A percentile compares a stretch with the other conserved stretches of the same genome.
Evolutionary conservation across 2,888 invertebrate species (phyloP).

Genomic region (Leucophora obtusa): DNA sequence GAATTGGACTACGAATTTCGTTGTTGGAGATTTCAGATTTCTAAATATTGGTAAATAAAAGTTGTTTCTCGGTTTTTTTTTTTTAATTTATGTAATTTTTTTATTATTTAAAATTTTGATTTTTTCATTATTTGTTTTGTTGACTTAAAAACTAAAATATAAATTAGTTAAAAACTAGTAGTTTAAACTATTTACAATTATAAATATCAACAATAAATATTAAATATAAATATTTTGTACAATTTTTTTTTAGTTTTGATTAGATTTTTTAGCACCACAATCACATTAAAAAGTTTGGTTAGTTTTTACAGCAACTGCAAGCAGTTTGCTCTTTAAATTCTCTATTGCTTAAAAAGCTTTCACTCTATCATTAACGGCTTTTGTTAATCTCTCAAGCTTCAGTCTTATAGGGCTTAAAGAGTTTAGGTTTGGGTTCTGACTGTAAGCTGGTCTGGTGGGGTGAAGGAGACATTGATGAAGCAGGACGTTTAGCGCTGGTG

Average conservation of each 20-base stretch:
- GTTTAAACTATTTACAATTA: constrained; percentile 47
- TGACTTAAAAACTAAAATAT: constrained; percentile 37
- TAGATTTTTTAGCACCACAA: constrained; percentile 61
- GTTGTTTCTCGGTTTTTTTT: constrained; percentile 1
- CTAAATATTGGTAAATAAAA: not conserved
- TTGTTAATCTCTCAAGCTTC: constrained; percentile 70
- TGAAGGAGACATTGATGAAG: constrained; percentile 72
- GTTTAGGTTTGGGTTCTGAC: constrained; percentile 81
- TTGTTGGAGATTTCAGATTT: not conserved
- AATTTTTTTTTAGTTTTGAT: constrained; percentile 61
- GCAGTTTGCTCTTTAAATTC: constrained; percentile 40
- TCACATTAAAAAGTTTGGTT: constrained; percentile 56
- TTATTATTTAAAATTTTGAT: constrained; percentile 55
- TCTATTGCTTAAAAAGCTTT: not conserved
- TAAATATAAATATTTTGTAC: constrained; percentile 71
- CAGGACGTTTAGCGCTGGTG: constrained; percentile 66
- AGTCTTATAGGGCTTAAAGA: constrained; percentile 87
- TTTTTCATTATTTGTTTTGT: constrained; percentile 19
- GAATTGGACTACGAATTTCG: too few species aligned
- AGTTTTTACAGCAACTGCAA: constrained; percentile 42
- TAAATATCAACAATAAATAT: constrained; percentile 51
- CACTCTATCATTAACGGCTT: not conserved
- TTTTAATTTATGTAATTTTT: constrained; percentile 34
- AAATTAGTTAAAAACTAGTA: constrained; percentile 24
- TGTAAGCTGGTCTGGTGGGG: constrained; percentile 67